Percentiles rank a stretch among this genome's conserved stretches.
Evolutionary conservation across 2,797 vertebrate genomes (phyloP).

Genomic region (Paramormyrops hopkinsi): DNA sequence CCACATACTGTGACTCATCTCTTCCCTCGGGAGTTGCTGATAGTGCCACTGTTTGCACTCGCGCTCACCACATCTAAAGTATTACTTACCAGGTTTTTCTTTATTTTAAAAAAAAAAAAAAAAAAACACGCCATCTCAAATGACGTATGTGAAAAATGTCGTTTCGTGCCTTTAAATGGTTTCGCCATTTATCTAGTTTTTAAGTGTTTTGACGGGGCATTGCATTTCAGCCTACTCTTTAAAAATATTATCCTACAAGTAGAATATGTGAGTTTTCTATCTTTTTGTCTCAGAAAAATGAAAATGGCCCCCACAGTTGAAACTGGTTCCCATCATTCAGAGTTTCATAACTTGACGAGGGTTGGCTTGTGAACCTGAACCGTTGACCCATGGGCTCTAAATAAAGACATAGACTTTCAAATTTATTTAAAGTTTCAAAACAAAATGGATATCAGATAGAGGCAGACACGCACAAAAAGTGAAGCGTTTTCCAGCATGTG

Average conservation of each 20-base stretch:
- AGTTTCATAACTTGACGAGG: background rate
- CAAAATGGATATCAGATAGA: background rate
- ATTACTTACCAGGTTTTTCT: background rate
- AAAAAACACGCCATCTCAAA: background rate
- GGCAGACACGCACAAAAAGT: background rate
- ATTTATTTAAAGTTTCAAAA: background rate
- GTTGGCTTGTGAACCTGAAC: background rate
- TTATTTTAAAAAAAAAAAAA: too few species aligned
- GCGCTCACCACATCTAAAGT: background rate
- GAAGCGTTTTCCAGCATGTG: background rate
- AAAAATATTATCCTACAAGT: background rate
- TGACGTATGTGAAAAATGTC: background rate
- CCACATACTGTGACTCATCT: background rate
- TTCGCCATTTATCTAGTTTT: background rate
- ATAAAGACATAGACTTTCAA: background rate
- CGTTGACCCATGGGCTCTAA: background rate
- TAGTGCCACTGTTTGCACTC: background rate
- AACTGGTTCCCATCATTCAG: background rate
- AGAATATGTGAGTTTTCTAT: background rate
- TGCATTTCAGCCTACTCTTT: background rate
- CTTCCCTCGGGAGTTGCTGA: background rate
- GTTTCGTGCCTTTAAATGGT: background rate
- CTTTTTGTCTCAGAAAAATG: background rate
- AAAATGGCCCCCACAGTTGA: background rate
- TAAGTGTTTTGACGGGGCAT: background rate